These are phyloP conservation scores for Hyaena hyaena DNA, from an alignment of 2,113 vertebrate genomes.

Conservation along the genomic window DNA sequence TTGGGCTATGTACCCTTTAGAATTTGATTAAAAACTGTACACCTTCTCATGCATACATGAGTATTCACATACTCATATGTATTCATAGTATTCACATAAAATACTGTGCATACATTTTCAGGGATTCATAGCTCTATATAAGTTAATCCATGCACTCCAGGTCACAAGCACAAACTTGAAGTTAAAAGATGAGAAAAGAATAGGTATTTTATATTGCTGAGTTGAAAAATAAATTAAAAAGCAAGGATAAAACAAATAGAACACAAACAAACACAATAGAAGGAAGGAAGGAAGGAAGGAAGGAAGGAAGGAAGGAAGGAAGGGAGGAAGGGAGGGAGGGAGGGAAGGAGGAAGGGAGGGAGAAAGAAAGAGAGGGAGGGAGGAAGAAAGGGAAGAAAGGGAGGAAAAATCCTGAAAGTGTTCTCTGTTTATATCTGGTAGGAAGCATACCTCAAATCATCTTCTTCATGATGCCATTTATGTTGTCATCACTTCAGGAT, in stretches of 20 bases:
- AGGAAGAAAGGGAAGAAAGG: neutral
- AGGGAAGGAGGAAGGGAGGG: no score
- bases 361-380: neutral
- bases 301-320: neutral
- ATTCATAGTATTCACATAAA: neutral
- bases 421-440: neutral
- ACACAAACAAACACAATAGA: neutral
- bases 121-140: neutral
- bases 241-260: neutral
- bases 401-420: neutral
- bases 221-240: conserved; percentile 36
- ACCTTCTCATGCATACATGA: neutral
- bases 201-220: neutral
- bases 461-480: neutral
- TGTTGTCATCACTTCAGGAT: neutral
- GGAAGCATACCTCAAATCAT: neutral
- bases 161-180: neutral
- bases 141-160: neutral
- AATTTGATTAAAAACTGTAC: neutral
- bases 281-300: neutral
- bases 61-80: neutral
- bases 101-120: neutral
- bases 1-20: neutral
- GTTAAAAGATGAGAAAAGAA: conserved; percentile 3
- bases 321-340: neutral